Evolutionary conservation across 2,797 vertebrate species (phyloP).

Genomic region (Orientallactaga sibirica): DNA sequence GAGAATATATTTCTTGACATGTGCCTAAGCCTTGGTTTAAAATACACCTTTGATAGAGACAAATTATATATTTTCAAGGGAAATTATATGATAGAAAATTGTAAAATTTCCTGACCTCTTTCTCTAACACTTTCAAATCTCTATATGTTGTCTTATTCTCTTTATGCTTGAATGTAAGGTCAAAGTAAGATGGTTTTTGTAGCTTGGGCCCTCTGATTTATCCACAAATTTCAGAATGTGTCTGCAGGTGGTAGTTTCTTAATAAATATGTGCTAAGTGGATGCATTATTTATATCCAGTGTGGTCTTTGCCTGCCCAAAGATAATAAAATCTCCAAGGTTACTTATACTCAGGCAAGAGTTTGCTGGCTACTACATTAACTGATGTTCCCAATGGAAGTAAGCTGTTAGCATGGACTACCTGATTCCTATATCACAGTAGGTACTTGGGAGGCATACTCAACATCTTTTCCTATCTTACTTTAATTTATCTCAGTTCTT

Average conservation of each 20-base stretch:
- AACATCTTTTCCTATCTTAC: not conserved
- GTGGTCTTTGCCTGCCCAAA: not conserved
- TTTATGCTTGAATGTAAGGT: not conserved
- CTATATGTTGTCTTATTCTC: not conserved
- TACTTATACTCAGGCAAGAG: not conserved
- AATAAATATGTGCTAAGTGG: slow-evolving; percentile 39
- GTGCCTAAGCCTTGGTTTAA: slow-evolving; percentile 22
- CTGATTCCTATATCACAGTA: not conserved
- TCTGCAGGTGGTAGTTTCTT: not conserved
- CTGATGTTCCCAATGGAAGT: not conserved
- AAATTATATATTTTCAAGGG: slow-evolving; percentile 39
- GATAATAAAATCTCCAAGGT: slow-evolving; percentile 36
- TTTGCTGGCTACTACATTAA: slow-evolving; percentile 6
- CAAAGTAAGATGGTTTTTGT: not conserved
- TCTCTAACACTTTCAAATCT: not conserved
- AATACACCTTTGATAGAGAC: slow-evolving; percentile 6
- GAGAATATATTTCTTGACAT: slow-evolving; percentile 3
- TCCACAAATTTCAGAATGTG: not conserved
- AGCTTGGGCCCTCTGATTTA: slow-evolving; percentile 3
- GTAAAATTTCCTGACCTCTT: not conserved
- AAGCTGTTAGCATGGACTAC: not conserved
- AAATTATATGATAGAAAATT: slow-evolving; percentile 26
- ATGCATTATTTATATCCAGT: not conserved
- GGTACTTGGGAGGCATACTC: not conserved
- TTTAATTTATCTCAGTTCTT: slow-evolving; percentile 33